Evolutionary conservation across 2,113 vertebrate species (phyloP).

Genomic region (Cinclus mexicanus): DNA sequence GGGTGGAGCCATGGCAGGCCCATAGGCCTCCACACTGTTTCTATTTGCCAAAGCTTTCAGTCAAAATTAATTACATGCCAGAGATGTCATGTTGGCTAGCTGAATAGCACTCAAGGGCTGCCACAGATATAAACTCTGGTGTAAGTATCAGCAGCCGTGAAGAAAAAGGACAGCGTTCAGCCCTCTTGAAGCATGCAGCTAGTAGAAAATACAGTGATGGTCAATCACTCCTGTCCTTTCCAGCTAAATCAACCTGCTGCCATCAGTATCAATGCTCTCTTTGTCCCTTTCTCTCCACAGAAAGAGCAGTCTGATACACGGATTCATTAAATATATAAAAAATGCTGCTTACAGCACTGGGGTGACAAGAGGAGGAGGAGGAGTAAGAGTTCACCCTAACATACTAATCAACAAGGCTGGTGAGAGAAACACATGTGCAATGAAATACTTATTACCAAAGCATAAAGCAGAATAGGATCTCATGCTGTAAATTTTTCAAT

Average conservation of each 20-base stretch:
- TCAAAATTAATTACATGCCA: slow-evolving; percentile 30
- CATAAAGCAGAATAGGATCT: background rate
- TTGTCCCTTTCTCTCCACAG: background rate
- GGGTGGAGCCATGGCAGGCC: too few species aligned
- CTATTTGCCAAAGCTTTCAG: slow-evolving; percentile 32
- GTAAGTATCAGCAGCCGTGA: background rate
- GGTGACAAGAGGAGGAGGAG: background rate
- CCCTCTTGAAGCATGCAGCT: background rate
- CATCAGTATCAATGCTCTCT: background rate
- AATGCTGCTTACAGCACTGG: background rate
- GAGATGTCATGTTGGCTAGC: background rate
- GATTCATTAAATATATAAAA: background rate
- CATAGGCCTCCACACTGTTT: background rate
- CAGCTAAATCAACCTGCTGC: background rate
- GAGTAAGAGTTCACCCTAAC: background rate
- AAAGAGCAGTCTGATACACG: background rate
- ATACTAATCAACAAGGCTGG: background rate
- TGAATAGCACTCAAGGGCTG: background rate
- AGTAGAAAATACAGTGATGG: background rate
- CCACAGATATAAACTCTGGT: background rate
- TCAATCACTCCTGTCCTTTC: background rate
- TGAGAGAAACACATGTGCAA: background rate
- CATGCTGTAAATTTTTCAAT: background rate
- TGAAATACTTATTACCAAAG: background rate
- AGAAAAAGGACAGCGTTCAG: background rate